Evolutionary conservation across 2,888 invertebrate species (phyloP).

Genomic region (Mellilla xanthometata): DNA sequence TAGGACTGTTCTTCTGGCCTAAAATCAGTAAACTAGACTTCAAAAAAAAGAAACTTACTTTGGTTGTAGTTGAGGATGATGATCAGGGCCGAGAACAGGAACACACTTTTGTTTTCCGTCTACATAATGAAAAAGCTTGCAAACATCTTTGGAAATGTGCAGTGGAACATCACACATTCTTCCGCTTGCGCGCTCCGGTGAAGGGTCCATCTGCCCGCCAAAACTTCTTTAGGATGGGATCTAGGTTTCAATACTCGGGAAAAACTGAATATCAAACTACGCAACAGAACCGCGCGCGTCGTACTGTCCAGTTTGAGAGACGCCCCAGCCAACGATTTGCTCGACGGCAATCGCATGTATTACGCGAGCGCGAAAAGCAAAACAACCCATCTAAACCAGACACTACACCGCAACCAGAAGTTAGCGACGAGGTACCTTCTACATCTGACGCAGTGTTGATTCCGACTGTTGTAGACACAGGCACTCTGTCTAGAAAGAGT

Average conservation of each 20-base stretch:
- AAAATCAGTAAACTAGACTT: constrained; percentile 99
- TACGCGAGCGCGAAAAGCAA: constrained; percentile 90
- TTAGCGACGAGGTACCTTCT: constrained; percentile 52
- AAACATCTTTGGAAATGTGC: constrained; percentile 99
- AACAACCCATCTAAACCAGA: constrained; percentile 56
- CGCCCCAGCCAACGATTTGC: constrained; percentile 98
- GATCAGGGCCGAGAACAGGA: constrained; percentile 98
- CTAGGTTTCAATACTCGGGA: constrained; percentile 96
- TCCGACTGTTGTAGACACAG: constrained; percentile 35
- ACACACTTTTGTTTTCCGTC: constrained; percentile 98
- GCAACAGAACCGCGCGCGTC: constrained; percentile 92
- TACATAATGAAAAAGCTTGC: constrained; percentile 98
- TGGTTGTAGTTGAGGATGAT: constrained; percentile 99
- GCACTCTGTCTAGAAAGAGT: constrained; percentile 74
- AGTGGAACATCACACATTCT: constrained; percentile 99
- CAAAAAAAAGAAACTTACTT: constrained; percentile 97
- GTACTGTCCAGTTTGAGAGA: constrained; percentile 98
- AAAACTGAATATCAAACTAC: constrained; percentile 99
- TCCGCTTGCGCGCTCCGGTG: constrained; percentile 94
- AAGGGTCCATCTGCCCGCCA: constrained; percentile 95
- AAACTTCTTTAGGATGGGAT: constrained; percentile 99
- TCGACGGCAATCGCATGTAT: constrained; percentile 93
- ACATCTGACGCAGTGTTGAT: constrained; percentile 50
- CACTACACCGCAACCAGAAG: constrained; percentile 47
- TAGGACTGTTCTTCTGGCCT: constrained; percentile 99